phyloP scores from a whole-genome alignment of 2,888 invertebrate species.

The Philereme transversata region DNA sequence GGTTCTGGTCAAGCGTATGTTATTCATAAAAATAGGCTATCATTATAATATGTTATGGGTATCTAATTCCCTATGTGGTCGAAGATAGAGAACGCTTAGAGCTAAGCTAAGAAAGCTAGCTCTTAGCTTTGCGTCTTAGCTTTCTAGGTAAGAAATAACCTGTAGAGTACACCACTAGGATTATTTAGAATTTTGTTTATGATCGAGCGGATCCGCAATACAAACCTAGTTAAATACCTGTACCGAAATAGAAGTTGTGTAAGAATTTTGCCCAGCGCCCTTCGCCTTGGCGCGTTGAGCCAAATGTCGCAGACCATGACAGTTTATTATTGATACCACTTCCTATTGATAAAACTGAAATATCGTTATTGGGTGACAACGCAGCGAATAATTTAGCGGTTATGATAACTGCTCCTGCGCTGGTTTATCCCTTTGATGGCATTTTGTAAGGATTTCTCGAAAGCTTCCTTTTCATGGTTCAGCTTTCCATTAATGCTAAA shows the following conservation, averaged over 20 bases:
- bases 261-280: slow-evolving; percentile 49
- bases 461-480: too few relatives aligned
- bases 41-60: too few relatives aligned
- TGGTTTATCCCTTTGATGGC: background rate
- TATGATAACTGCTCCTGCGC: background rate
- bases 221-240: slow-evolving; percentile 14
- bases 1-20: too few relatives aligned
- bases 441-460: background rate
- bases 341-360: slow-evolving; percentile 36
- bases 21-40: too few relatives aligned
- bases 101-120: too few relatives aligned
- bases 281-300: slow-evolving; percentile 55
- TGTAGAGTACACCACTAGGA: too few relatives aligned
- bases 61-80: too few relatives aligned
- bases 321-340: slow-evolving; percentile 35
- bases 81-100: too few relatives aligned
- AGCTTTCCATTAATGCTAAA: too few relatives aligned
- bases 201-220: background rate
- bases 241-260: slow-evolving; percentile 40
- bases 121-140: too few relatives aligned
- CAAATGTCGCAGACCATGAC: slow-evolving; percentile 52
- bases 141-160: too few relatives aligned
- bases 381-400: slow-evolving; percentile 9
- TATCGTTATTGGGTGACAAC: slow-evolving; percentile 12
- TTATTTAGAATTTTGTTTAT: too few relatives aligned